phyloP scores from a whole-genome alignment of 2,113 vertebrate genomes.

The Cyanoderma ruficeps region DNA sequence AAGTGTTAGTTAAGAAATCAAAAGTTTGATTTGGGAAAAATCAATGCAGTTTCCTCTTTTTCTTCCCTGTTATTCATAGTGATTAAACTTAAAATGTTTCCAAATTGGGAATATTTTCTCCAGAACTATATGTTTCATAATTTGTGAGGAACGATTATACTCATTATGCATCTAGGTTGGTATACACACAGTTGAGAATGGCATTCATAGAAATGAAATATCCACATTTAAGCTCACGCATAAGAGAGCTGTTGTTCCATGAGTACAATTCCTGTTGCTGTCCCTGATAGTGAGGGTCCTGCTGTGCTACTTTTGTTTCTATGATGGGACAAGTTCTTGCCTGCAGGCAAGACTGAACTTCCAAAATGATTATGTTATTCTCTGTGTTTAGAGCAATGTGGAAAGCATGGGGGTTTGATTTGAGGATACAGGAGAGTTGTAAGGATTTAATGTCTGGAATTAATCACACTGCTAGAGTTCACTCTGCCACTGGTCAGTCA shows the following conservation, averaged over 20 bases:
- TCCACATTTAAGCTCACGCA: not conserved
- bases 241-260: not conserved
- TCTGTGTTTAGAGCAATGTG: conserved; percentile 17
- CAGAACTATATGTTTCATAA: not conserved
- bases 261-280: not conserved
- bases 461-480: not conserved
- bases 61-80: not conserved
- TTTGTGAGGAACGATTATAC: conserved; percentile 13
- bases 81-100: not conserved
- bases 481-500: not conserved
- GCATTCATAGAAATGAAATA: not conserved
- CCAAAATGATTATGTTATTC: conserved; percentile 32
- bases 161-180: not conserved
- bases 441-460: conserved; percentile 17
- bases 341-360: conserved; percentile 43
- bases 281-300: conserved; percentile 2
- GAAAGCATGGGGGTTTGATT: conserved; percentile 25
- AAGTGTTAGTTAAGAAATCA: not conserved
- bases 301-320: conserved; percentile 41
- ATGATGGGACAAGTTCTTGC: conserved; percentile 5
- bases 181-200: not conserved
- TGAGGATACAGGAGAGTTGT: not conserved
- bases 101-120: not conserved
- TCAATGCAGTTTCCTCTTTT: not conserved
- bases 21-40: not conserved